These are phyloP conservation scores for Zygothrica quintamaculata DNA, from an alignment of 2,888 invertebrate species.

Conservation along the genomic window DNA sequence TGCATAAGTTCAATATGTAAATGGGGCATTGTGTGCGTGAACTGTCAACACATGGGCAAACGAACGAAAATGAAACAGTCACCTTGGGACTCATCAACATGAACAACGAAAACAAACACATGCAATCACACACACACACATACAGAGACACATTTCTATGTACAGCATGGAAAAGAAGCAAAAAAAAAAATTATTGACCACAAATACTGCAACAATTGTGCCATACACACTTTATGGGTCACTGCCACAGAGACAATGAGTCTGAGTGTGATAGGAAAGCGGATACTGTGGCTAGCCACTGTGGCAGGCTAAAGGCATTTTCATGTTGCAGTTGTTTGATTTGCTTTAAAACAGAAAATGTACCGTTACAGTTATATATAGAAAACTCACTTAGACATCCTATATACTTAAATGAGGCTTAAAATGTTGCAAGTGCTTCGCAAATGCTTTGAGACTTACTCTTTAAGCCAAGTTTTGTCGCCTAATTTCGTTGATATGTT, in stretches of 20 bases:
- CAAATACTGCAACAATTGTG: constrained; percentile 60
- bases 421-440: constrained; percentile 60
- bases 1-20: constrained; percentile 74
- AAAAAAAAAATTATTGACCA: constrained; percentile 52
- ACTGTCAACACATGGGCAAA: constrained; percentile 69
- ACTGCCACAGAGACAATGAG: constrained; percentile 34
- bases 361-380: too few species aligned
- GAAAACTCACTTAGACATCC: too few species aligned
- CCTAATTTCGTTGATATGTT: constrained; percentile 38
- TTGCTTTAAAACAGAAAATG: neutral
- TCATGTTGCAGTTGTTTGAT: neutral
- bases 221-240: constrained; percentile 72
- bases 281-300: neutral
- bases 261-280: neutral
- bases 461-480: constrained; percentile 20
- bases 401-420: too few species aligned
- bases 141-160: constrained; percentile 16
- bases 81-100: constrained; percentile 71
- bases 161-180: constrained; percentile 3
- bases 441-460: constrained; percentile 52
- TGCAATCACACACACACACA: constrained; percentile 17
- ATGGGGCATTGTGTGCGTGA: constrained; percentile 62
- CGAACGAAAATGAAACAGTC: constrained; percentile 76
- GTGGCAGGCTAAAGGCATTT: constrained; percentile 1
- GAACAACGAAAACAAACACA: constrained; percentile 44